Percentiles rank a stretch among this genome's conserved stretches.
Evolutionary conservation across 2,113 vertebrate species (phyloP).

Genomic region (Phyllostomus hastatus): DNA sequence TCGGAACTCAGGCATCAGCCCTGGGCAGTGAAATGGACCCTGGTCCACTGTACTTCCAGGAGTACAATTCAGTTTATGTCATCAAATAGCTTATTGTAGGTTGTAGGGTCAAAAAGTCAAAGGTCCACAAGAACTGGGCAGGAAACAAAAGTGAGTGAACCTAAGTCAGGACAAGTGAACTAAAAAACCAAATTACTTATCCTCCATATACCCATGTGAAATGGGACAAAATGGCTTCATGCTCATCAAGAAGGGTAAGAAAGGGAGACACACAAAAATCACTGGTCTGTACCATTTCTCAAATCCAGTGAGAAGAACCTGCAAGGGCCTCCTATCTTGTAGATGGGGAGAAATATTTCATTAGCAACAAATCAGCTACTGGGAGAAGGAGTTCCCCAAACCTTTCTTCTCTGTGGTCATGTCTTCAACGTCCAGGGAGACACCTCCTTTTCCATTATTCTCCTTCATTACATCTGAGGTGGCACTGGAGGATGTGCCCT

Average conservation of each 20-base stretch:
- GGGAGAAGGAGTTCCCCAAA: background rate
- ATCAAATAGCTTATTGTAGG: background rate
- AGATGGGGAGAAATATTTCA: background rate
- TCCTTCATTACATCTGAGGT: background rate
- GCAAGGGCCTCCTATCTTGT: background rate
- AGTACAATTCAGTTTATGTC: background rate
- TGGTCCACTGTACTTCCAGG: accelerated
- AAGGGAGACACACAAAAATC: background rate
- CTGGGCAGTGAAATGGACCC: background rate
- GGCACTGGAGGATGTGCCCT: background rate
- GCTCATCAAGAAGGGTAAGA: background rate
- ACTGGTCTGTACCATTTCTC: background rate
- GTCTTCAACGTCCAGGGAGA: background rate
- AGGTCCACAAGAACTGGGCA: background rate
- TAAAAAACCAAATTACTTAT: background rate
- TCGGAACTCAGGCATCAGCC: background rate
- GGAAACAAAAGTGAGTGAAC: background rate
- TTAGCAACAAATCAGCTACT: background rate
- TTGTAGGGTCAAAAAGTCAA: background rate
- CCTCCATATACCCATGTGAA: background rate
- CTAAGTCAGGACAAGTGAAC: background rate
- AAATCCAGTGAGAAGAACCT: background rate
- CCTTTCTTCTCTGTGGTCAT: background rate
- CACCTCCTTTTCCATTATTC: background rate
- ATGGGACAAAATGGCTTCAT: background rate